These are phyloP conservation scores for Apodemia mormo DNA, from an alignment of 2,888 invertebrate species.

Conservation along the genomic window DNA sequence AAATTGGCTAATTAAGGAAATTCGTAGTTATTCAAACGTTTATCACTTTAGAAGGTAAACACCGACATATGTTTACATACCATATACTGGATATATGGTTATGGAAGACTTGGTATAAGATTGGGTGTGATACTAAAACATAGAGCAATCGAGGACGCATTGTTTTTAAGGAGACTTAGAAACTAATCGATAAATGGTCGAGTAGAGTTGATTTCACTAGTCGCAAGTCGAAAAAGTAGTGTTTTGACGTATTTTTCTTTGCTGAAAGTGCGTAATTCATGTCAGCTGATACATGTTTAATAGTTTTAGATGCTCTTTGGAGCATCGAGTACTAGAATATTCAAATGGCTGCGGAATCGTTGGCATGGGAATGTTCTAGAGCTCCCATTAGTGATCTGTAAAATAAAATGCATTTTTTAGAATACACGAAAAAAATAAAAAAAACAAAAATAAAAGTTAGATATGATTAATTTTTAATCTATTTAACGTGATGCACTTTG, in stretches of 20 bases:
- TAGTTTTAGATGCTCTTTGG: constrained; percentile 52
- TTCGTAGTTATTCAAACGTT: constrained; percentile 57
- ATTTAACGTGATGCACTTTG: constrained; percentile 76
- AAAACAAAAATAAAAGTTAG: constrained; percentile 61
- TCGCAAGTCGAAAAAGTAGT: constrained; percentile 82
- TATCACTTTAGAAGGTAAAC: constrained; percentile 23
- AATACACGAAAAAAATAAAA: constrained; percentile 60
- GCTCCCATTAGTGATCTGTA: constrained; percentile 64
- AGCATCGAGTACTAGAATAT: constrained; percentile 62
- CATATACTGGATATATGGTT: constrained; percentile 70
- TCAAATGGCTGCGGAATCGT: constrained; percentile 54
- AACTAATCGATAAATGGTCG: constrained; percentile 76
- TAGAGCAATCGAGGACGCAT: constrained; percentile 76
- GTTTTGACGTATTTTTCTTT: constrained; percentile 83
- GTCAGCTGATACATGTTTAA: constrained; percentile 77
- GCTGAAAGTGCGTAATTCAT: constrained; percentile 83
- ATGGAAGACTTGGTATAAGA: constrained; percentile 62
- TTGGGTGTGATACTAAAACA: constrained; percentile 74
- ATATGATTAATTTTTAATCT: constrained; percentile 59
- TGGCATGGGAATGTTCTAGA: constrained; percentile 69
- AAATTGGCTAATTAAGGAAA: constrained; percentile 68
- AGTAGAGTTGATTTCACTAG: constrained; percentile 83
- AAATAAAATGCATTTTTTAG: constrained; percentile 70
- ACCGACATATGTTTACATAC: constrained; percentile 50
- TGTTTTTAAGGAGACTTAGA: constrained; percentile 58